phyloP scores from a whole-genome alignment of 2,888 invertebrate species.

The Dendrolimus pini region DNA sequence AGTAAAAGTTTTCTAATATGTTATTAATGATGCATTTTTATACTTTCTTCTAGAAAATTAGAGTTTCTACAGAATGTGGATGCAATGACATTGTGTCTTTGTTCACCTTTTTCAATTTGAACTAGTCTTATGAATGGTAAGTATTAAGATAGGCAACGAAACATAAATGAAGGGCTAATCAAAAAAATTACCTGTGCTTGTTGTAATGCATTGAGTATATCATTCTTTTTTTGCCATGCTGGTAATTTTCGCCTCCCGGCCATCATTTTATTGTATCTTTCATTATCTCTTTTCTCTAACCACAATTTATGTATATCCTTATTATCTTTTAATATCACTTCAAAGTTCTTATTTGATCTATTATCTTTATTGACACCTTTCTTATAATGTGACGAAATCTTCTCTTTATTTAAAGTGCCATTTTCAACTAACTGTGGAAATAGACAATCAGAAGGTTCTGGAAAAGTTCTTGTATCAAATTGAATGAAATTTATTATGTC shows the following conservation, averaged over 20 bases:
- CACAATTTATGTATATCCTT: constrained; percentile 78
- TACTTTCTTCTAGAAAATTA: too few relatives aligned
- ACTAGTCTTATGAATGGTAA: too few relatives aligned
- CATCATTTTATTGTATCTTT: constrained; percentile 81
- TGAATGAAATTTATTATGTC: constrained; percentile 79
- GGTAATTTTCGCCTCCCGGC: constrained; percentile 80
- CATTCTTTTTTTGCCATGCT: constrained; percentile 82
- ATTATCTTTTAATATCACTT: constrained; percentile 78
- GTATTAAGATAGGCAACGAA: too few relatives aligned
- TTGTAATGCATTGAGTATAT: constrained; percentile 80
- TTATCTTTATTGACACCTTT: constrained; percentile 77
- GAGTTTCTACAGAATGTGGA: too few relatives aligned
- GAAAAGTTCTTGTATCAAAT: constrained; percentile 69
- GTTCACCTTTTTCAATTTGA: too few relatives aligned
- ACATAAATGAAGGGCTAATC: too few relatives aligned
- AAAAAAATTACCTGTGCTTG: constrained; percentile 70
- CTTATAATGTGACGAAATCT: constrained; percentile 79
- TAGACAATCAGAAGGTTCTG: constrained; percentile 71
- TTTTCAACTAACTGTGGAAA: constrained; percentile 77
- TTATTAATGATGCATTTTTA: too few relatives aligned
- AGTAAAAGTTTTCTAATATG: too few relatives aligned
- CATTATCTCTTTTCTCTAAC: constrained; percentile 75
- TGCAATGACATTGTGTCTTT: too few relatives aligned
- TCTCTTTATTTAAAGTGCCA: constrained; percentile 28
- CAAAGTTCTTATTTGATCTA: constrained; percentile 63